phyloP scores from a whole-genome alignment of 2,888 invertebrate genomes.

The Marasmarcha lunaedactyla region DNA sequence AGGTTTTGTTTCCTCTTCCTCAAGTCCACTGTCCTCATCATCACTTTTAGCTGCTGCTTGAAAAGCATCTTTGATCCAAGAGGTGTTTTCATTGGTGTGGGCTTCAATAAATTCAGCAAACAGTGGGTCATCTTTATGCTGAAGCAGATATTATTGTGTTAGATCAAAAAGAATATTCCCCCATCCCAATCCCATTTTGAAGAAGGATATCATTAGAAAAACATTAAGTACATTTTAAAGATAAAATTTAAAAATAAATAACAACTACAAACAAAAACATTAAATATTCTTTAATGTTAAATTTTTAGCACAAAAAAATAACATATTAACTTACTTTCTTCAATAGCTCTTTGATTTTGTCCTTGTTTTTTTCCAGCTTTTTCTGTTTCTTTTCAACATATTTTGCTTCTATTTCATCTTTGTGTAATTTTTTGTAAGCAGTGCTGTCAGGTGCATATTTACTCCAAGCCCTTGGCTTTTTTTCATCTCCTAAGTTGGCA shows the following conservation, averaged over 20 bases:
- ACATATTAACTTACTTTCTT: slow-evolving; percentile 63
- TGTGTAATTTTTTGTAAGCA: slow-evolving; percentile 68
- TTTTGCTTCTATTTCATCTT: slow-evolving; percentile 40
- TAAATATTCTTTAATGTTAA: neutral
- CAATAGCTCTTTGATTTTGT: slow-evolving; percentile 75
- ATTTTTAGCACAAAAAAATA: no score
- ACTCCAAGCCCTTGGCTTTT: slow-evolving; percentile 93
- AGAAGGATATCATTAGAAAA: neutral
- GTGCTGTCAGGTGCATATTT: slow-evolving; percentile 87
- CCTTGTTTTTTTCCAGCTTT: slow-evolving; percentile 46
- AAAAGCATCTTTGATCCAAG: slow-evolving; percentile 50
- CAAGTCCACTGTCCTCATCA: slow-evolving; percentile 39
- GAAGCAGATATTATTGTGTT: slow-evolving; percentile 8
- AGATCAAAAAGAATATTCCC: neutral
- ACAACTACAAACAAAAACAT: no score
- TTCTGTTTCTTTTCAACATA: slow-evolving; percentile 22
- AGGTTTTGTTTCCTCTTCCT: slow-evolving; percentile 26
- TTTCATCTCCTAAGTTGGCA: slow-evolving; percentile 73
- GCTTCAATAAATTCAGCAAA: slow-evolving; percentile 91
- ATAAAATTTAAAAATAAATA: no score
- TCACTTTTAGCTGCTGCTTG: slow-evolving; percentile 38
- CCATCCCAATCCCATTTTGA: no score
- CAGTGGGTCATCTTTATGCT: slow-evolving; percentile 87
- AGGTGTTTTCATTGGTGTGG: slow-evolving; percentile 72
- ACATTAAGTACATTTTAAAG: neutral